A percentile compares a stretch with the other conserved stretches of the same genome.
phyloP scores from a whole-genome alignment of 2,888 invertebrate species.

The Leptopilina drosophilae region DNA sequence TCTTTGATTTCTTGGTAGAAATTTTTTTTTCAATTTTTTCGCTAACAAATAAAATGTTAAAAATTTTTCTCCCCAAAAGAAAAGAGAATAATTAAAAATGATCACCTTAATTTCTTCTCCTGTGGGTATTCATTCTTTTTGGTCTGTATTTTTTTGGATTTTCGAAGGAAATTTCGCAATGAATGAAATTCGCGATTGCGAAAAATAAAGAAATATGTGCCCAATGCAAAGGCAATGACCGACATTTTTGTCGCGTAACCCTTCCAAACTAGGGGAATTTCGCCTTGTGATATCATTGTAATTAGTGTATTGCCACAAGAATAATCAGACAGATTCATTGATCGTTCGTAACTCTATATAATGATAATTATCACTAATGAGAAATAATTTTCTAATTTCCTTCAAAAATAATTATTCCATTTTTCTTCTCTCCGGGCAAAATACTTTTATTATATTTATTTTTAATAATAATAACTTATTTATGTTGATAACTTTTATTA shows the following conservation, averaged over 20 bases:
- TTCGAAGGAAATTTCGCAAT: background rate
- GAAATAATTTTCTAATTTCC: too few relatives aligned
- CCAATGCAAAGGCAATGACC: constrained; percentile 50
- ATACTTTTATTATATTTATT: background rate
- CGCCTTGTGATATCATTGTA: constrained; percentile 30
- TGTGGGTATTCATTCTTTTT: background rate
- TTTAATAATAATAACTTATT: background rate
- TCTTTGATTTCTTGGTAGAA: too few relatives aligned
- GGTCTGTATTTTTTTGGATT: background rate
- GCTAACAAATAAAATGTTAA: too few relatives aligned
- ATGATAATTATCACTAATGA: background rate
- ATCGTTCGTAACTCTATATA: constrained; percentile 11
- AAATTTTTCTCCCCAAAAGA: too few relatives aligned
- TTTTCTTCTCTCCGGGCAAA: too few relatives aligned
- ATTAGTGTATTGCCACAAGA: constrained; percentile 33
- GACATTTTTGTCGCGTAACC: constrained; percentile 48
- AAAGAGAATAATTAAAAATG: too few relatives aligned
- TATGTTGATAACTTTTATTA: too few relatives aligned
- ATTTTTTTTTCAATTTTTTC: too few relatives aligned
- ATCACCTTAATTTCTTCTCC: constrained; percentile 5
- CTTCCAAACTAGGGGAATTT: constrained; percentile 47
- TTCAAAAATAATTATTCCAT: too few relatives aligned
- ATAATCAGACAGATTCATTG: constrained; percentile 24
- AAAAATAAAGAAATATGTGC: constrained; percentile 48
- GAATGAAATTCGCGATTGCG: constrained; percentile 33